A percentile compares a stretch with the other conserved stretches of the same genome.
Evolutionary conservation across 1,140 invertebrate species (phyloP).

Genomic region (Diabrotica virgifera): DNA sequence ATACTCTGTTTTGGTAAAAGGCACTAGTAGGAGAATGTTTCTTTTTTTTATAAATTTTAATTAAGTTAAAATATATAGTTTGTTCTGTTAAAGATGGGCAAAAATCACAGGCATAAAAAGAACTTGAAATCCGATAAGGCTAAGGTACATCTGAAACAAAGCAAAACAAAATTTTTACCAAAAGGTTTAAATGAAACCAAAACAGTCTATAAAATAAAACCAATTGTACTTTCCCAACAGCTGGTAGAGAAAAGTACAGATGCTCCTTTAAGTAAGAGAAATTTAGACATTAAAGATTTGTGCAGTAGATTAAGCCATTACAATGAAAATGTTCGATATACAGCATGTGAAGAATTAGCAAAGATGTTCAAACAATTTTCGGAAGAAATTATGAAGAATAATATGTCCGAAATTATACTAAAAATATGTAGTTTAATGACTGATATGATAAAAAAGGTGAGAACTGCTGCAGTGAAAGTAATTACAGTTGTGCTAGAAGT

Average conservation of each 20-base stretch:
- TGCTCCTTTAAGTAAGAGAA: conserved; percentile 66
- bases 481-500: conserved; percentile 62
- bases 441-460: conserved; percentile 69
- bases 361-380: conserved; percentile 61
- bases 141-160: conserved; percentile 74
- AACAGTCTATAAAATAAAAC: conserved; percentile 82
- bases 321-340: conserved; percentile 66
- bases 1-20: too few relatives aligned
- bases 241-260: conserved; percentile 60
- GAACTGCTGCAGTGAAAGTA: conserved; percentile 66
- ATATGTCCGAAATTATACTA: conserved; percentile 66
- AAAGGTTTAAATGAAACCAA: conserved; percentile 83
- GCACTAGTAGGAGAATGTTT: too few relatives aligned
- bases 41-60: too few relatives aligned
- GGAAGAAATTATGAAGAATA: conserved; percentile 54
- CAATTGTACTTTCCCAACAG: conserved; percentile 78
- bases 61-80: too few relatives aligned
- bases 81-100: conserved; percentile 48
- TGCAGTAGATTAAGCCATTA: conserved; percentile 74
- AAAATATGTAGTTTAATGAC: conserved; percentile 65
- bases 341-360: conserved; percentile 68
- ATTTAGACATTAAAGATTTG: conserved; percentile 73
- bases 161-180: conserved; percentile 61
- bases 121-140: conserved; percentile 71
- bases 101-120: conserved; percentile 60